Evolutionary conservation across 2,113 vertebrate genomes (phyloP), one percentile per base, ranked within the genome.

Genomic region (Sturnira hondurensis): DNA sequence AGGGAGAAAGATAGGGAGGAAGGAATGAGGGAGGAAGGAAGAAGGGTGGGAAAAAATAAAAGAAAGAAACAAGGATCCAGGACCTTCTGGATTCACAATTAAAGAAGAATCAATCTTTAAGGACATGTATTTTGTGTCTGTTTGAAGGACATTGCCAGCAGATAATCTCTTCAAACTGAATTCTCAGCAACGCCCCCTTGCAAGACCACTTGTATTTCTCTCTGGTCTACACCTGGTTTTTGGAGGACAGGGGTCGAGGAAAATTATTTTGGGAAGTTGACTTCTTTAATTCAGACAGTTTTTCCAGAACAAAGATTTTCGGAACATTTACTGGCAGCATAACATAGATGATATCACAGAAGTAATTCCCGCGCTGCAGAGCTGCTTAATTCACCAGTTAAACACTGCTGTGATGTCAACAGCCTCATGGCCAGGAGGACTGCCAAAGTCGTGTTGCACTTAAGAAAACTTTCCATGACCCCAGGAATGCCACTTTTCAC

Each of bases 301-400:
- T 96, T 98, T 97, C 96, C 91, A 93, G 97, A 91, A 83, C 96
- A 97, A 67, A 26, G 71, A 96, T 74, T 93, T 97, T 97, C 95
- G 89, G 97, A 96, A 96, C 52, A 58, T 74, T 98, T 97, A 96
- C 33, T 5, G 28, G 93, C 96, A 97, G 81, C 68, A 65, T 83
- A 97, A 80, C 92, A 93, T 28, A 81, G 88, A 93, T 96, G 80
- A 83, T 61, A 38, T 95, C 97, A 97, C 84, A 89, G 93, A 76
- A 96, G 70, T 85, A 89, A 98, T 96, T 96, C 94, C 97, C 74
- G 89, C 83, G 89, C 78, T 94, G 96, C 91, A 20, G 70, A 97
- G 56, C 84, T 54, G 91, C 73, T 94, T 86, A 90, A 58, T 96
- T 89, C 94, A 93, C 94, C 26, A 71, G 88, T 43, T 94, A 94